Evolutionary conservation across 2,888 invertebrate species (phyloP).

Genomic region (Podotricha telesiphe): DNA sequence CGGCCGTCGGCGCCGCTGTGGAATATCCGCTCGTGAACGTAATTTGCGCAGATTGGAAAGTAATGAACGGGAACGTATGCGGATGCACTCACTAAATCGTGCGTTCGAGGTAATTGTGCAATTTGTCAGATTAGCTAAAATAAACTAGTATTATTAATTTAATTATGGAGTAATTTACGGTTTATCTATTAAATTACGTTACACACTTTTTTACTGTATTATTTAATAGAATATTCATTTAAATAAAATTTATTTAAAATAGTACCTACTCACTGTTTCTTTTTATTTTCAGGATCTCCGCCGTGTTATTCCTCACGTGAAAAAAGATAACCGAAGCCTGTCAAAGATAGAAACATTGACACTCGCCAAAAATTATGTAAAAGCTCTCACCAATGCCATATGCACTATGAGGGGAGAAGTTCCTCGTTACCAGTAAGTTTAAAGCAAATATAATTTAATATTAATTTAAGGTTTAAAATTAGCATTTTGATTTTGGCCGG

Average conservation of each 20-base stretch:
- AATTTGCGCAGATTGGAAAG: constrained; percentile 94
- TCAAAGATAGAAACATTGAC: constrained; percentile 95
- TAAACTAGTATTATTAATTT: constrained; percentile 1
- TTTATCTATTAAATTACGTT: neutral
- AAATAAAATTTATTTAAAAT: no score
- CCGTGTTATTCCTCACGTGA: constrained; percentile 93
- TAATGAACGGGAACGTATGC: constrained; percentile 94
- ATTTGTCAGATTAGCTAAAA: constrained; percentile 28
- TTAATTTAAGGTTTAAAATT: no score
- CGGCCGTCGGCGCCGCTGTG: constrained; percentile 87
- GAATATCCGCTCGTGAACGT: constrained; percentile 91
- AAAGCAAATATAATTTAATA: no score
- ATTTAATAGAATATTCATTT: neutral
- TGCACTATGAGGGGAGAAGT: constrained; percentile 90
- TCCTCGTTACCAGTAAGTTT: constrained; percentile 71
- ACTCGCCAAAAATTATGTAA: constrained; percentile 94
- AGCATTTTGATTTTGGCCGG: neutral
- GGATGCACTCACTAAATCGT: constrained; percentile 96
- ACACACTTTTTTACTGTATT: neutral
- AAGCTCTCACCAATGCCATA: constrained; percentile 93
- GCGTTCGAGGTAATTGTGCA: constrained; percentile 89
- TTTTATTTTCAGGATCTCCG: constrained; percentile 86
- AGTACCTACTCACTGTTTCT: neutral
- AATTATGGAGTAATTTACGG: constrained; percentile 5
- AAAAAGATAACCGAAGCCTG: constrained; percentile 91